Conservation (phyloP, 2,888 invertebrate species). For the Norana najaformis region DNA sequence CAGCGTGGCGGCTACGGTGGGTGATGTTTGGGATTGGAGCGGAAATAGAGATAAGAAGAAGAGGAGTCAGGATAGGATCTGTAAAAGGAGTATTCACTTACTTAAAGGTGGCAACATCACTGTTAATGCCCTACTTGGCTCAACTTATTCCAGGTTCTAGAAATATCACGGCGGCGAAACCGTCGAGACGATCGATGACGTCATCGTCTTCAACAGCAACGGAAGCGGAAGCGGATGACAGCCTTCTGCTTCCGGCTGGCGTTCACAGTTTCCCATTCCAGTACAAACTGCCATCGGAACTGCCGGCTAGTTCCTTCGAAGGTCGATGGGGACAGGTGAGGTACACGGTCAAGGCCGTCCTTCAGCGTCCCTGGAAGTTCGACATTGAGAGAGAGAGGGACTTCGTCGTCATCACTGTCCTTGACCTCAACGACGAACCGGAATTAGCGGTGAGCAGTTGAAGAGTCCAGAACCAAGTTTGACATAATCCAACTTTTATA, state of each 20-base stretch:
- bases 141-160: neutral
- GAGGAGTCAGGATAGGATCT: too few species aligned
- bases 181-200: neutral
- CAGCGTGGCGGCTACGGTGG: too few species aligned
- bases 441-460: slow-evolving; percentile 34
- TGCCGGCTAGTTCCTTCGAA: slow-evolving; percentile 32
- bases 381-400: slow-evolving; percentile 36
- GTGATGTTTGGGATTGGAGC: too few species aligned
- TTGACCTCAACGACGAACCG: slow-evolving; percentile 37
- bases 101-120: too few species aligned
- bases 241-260: slow-evolving; percentile 28
- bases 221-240: slow-evolving; percentile 17
- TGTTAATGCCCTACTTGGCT: neutral
- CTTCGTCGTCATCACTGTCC: slow-evolving; percentile 5
- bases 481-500: neutral
- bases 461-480: neutral
- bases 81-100: too few species aligned
- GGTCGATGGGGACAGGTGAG: slow-evolving; percentile 38
- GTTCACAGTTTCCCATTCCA: slow-evolving; percentile 35
- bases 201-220: neutral
- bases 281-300: slow-evolving; percentile 32
- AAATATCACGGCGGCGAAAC: neutral
- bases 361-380: slow-evolving; percentile 37
- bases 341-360: slow-evolving; percentile 33
- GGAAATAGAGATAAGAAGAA: too few species aligned